A percentile compares a stretch with the other conserved stretches of the same genome.
Evolutionary conservation across 2,113 vertebrate genomes (phyloP).

Genomic region (Ardeotis arabs): DNA sequence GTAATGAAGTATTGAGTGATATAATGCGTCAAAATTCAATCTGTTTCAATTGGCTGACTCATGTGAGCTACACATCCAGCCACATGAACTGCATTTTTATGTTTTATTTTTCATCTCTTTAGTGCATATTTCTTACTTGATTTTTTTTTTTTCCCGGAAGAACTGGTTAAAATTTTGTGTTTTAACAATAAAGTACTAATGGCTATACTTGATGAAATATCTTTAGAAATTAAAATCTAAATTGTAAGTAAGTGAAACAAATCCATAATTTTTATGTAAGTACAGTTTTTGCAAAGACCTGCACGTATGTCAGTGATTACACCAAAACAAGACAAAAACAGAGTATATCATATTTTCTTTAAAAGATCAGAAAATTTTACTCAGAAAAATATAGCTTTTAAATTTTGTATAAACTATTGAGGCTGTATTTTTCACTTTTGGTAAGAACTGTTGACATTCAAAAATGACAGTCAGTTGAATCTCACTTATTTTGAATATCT

Average conservation of each 20-base stretch:
- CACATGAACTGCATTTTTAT: not conserved
- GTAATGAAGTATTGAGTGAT: not conserved
- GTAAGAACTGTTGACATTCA: not conserved
- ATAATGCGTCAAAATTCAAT: not conserved
- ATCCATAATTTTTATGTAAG: not conserved
- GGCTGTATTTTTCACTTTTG: not conserved
- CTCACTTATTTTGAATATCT: not conserved
- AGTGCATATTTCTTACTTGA: not conserved
- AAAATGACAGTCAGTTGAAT: not conserved
- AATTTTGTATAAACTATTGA: not conserved
- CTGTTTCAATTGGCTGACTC: accelerated
- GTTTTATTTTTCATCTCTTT: not conserved
- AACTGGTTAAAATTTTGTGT: not conserved
- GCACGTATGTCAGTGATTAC: not conserved
- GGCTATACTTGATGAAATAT: not conserved
- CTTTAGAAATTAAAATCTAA: not conserved
- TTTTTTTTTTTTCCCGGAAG: not conserved
- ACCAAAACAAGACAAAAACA: not conserved
- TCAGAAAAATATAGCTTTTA: not conserved
- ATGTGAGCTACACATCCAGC: not conserved
- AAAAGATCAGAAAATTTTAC: not conserved
- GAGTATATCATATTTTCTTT: not conserved
- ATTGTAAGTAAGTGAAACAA: not conserved
- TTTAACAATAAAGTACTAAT: not conserved
- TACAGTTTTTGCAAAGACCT: not conserved